phyloP scores from a whole-genome alignment of 2,797 vertebrate species.

The Otus scops region DNA sequence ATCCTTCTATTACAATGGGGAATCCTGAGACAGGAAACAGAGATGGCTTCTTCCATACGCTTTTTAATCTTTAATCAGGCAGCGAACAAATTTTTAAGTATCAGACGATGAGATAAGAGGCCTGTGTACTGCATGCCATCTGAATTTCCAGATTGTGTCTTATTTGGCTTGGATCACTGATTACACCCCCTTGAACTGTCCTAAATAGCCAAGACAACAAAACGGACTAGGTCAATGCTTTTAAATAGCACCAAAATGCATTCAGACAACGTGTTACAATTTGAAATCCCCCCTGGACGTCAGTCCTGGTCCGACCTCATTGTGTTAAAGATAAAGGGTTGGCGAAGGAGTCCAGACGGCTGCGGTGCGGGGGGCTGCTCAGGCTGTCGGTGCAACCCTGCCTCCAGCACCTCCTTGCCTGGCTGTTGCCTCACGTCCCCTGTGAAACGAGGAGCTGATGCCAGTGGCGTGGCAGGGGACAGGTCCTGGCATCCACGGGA shows the following conservation, averaged over 20 bases:
- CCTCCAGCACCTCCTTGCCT: background rate
- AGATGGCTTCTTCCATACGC: background rate
- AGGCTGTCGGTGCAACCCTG: background rate
- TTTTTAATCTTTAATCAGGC: background rate
- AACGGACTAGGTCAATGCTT: background rate
- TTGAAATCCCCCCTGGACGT: background rate
- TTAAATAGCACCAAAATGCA: background rate
- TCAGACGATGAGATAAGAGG: conserved; percentile 52
- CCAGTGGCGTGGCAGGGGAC: background rate
- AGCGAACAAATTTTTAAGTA: background rate
- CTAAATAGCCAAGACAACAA: background rate
- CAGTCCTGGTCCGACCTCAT: background rate
- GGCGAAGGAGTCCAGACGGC: rapidly evolving
- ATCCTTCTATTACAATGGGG: conserved; percentile 6
- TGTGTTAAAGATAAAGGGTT: background rate
- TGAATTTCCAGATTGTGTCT: conserved; percentile 8
- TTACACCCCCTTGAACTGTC: background rate
- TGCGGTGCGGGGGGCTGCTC: rapidly evolving
- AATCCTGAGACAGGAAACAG: conserved; percentile 47
- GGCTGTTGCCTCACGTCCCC: background rate
- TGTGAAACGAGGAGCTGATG: rapidly evolving
- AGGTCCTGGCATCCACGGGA: background rate
- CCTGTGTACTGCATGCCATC: background rate
- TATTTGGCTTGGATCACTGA: background rate
- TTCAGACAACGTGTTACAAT: background rate